Percentiles rank a stretch among this genome's conserved stretches.
Evolutionary conservation across 2,888 invertebrate species (phyloP).

Genomic region (Sphaerophoria taeniata): DNA sequence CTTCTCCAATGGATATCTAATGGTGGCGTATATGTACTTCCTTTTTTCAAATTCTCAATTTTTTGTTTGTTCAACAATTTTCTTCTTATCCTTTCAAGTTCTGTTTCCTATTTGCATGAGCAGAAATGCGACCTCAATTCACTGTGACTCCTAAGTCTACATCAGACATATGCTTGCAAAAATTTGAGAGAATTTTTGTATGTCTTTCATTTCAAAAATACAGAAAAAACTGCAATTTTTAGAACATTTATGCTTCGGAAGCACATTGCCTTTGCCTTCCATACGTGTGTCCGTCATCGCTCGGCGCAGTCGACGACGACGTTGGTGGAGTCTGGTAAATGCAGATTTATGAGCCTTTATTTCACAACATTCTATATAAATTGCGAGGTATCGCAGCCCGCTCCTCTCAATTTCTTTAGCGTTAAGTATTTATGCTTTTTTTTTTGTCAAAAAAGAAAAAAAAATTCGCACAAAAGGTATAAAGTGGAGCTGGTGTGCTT

Average conservation of each 20-base stretch:
- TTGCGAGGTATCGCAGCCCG: constrained; percentile 41
- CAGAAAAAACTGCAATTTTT: constrained; percentile 49
- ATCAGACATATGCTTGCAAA: constrained; percentile 14
- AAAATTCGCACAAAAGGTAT: background rate
- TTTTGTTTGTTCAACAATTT: constrained; percentile 37
- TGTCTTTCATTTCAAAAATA: background rate
- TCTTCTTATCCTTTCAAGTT: constrained; percentile 46
- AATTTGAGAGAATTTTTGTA: background rate
- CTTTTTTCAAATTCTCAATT: background rate
- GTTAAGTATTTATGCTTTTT: background rate
- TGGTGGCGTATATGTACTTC: background rate
- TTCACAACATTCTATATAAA: constrained; percentile 56
- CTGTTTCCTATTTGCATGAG: constrained; percentile 12
- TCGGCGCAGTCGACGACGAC: background rate
- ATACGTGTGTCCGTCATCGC: background rate
- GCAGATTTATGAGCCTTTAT: constrained; percentile 70
- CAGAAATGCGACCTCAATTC: constrained; percentile 34
- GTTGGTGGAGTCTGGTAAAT: constrained; percentile 39
- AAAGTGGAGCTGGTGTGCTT: background rate
- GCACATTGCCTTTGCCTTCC: constrained; percentile 45
- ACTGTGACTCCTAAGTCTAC: constrained; percentile 17
- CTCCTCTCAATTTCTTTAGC: constrained; percentile 36
- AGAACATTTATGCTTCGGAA: constrained; percentile 62
- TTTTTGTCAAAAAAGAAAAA: too few species aligned
- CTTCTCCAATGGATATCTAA: too few species aligned